Evolutionary conservation across 1,140 invertebrate species (phyloP).

Genomic region (Trichomalopsis sarcophagae): DNA sequence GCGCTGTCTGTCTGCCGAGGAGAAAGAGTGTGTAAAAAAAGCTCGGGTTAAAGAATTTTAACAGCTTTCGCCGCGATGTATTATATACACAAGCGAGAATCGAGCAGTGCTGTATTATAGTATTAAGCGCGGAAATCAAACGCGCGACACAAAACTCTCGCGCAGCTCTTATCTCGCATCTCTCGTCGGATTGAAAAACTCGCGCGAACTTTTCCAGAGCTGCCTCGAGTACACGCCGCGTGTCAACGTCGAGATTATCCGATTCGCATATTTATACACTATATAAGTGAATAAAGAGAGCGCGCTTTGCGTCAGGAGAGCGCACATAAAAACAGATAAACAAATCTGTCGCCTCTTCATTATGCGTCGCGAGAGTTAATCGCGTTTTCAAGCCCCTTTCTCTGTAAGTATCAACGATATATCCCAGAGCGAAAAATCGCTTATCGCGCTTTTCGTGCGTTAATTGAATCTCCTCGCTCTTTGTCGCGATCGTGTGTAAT

Average conservation of each 20-base stretch:
- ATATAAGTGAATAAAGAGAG: neutral
- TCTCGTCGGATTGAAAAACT: neutral
- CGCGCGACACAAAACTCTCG: neutral
- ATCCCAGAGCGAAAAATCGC: too few relatives aligned
- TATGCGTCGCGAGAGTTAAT: neutral
- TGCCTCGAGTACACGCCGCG: too few relatives aligned
- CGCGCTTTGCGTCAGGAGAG: neutral
- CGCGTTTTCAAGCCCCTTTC: neutral
- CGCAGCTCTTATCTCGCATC: neutral
- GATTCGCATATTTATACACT: too few relatives aligned
- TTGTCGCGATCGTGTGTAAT: too few relatives aligned
- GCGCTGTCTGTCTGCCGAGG: too few relatives aligned
- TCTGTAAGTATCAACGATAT: neutral
- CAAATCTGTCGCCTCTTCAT: neutral
- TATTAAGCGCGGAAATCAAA: neutral
- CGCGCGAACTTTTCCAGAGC: neutral
- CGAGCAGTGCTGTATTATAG: too few relatives aligned
- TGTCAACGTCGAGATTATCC: neutral
- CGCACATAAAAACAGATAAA: neutral
- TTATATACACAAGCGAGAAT: too few relatives aligned
- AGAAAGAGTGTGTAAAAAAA: too few relatives aligned
- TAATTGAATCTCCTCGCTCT: too few relatives aligned
- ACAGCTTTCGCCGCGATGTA: too few relatives aligned
- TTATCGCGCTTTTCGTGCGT: too few relatives aligned
- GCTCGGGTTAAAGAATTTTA: too few relatives aligned